Evolutionary conservation across 2,797 vertebrate genomes (phyloP), one percentile per base, ranked within the genome.

Genomic region (Urocyon cinereoargenteus): DNA sequence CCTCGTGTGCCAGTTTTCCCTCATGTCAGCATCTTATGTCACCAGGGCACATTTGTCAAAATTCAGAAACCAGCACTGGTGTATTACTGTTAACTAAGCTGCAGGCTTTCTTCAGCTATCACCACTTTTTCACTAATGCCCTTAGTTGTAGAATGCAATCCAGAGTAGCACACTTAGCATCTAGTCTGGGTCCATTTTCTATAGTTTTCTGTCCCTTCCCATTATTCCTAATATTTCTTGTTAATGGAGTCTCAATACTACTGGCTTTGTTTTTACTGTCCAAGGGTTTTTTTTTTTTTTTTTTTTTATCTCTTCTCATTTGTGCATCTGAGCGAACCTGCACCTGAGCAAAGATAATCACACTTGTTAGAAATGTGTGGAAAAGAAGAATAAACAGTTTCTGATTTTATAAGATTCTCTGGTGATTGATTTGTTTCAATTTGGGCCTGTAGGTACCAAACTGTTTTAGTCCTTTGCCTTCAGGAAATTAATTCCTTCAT

Each of bases 311-410:
- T 26, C 36, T 64, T 81, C 49, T 22, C 9, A 70, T 66, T 57
- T 75, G 34, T 87, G 57, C 34, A 31, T 55, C 31, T 83, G 22
- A 49, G n/a, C 45, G 68, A 86, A 66, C 8, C 14, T 64, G 15
- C 51, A 79, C 51, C 40, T 79, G 40, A 82, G 36, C 10, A 24
- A 82, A 64, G n/a, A 22, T 82, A 62, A 36, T 78, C 22, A 57
- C 51, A 57, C 53, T 57, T 62, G 34, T 53, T 88, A 59, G 64
- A 70, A 87, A 62, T 88, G 12, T 70, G 31, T 79, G 40, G 62
- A 70, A 86, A 61, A 81, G 51, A 86, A 68, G 53, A 93, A 61
- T 61, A 73, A 87, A 87, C 13, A 61, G 45, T 82, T 86, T 86
- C 26, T 72, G 40, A 82, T 72, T 72, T 88, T 94, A 16, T 81